Evolutionary conservation across 53 echinoderm and acorn worm species (phyloP).

Genomic region (Luidia sarsii): DNA sequence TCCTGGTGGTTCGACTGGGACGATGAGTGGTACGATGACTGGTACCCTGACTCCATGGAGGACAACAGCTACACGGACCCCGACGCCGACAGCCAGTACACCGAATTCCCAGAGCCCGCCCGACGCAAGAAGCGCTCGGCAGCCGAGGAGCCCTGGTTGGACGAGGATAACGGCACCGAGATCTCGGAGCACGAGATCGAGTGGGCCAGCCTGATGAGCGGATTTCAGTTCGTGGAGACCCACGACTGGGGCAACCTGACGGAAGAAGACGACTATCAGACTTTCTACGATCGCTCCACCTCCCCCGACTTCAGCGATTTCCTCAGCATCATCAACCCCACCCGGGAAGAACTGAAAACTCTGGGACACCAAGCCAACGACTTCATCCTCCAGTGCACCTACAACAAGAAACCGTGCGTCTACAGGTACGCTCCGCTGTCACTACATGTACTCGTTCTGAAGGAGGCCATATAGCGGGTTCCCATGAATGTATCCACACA

Average conservation of each 20-base stretch:
- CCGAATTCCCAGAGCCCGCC: background rate
- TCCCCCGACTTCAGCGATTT: slow-evolving; percentile 77
- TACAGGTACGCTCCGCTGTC: slow-evolving; percentile 85
- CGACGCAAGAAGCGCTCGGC: slow-evolving; percentile 14
- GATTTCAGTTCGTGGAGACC: slow-evolving; percentile 57
- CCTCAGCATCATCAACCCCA: slow-evolving; percentile 75
- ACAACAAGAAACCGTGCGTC: slow-evolving; percentile 71
- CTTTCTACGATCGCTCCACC: slow-evolving; percentile 62
- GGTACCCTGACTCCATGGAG: no score
- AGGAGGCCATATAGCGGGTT: no score
- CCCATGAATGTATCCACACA: no score
- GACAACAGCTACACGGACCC: no score
- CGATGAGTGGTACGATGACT: slow-evolving; percentile 33
- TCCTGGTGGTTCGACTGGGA: slow-evolving; percentile 72
- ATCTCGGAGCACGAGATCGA: no score
- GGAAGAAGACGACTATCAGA: slow-evolving; percentile 69
- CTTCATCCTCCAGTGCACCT: slow-evolving; percentile 84
- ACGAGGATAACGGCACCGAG: slow-evolving; percentile 21
- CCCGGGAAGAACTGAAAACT: slow-evolving; percentile 59
- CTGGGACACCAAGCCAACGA: slow-evolving; percentile 83
- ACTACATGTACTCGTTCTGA: no score
- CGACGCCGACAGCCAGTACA: no score
- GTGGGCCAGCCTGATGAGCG: no score
- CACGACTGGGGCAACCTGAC: slow-evolving; percentile 54
- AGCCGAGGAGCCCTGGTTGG: slow-evolving; percentile 9